Percentiles rank a stretch among this genome's conserved stretches.
These are phyloP conservation scores for Hyalella azteca DNA, from an alignment of 2,888 invertebrate genomes.

Conservation along the genomic window DNA sequence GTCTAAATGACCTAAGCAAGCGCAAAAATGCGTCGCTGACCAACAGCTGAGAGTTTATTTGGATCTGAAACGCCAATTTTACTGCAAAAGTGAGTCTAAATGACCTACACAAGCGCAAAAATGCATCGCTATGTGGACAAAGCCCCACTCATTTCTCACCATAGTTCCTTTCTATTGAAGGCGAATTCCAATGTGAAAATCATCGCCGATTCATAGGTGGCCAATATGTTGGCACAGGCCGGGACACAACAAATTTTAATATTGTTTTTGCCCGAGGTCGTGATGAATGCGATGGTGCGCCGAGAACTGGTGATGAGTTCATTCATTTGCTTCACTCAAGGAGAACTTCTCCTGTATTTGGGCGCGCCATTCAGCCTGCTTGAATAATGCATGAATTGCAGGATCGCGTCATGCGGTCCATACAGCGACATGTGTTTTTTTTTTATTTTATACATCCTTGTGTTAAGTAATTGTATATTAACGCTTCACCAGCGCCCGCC, in stretches of 20 bases:
- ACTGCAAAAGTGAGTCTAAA: too few relatives aligned
- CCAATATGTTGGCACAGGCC: not conserved
- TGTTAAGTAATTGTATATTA: not conserved
- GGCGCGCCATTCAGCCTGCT: not conserved
- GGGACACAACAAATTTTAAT: not conserved
- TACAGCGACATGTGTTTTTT: not conserved
- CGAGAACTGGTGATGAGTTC: not conserved
- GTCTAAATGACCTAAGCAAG: too few relatives aligned
- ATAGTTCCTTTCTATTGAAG: not conserved
- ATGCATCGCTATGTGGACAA: not conserved
- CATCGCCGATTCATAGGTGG: not conserved
- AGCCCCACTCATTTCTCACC: not conserved
- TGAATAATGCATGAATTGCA: not conserved
- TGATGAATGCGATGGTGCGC: not conserved
- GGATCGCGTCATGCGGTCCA: not conserved
- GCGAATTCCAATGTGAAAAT: too few relatives aligned
- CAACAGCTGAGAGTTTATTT: too few relatives aligned
- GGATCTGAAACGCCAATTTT: too few relatives aligned
- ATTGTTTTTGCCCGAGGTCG: not conserved
- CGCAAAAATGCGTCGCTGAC: too few relatives aligned
- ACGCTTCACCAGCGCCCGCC: not conserved
- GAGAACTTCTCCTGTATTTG: not conserved
- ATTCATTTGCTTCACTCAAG: conserved; percentile 13
- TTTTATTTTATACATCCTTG: not conserved
- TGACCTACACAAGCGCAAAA: too few relatives aligned